phyloP scores from a whole-genome alignment of 2,797 vertebrate species.

The Epinephelus awoara region DNA sequence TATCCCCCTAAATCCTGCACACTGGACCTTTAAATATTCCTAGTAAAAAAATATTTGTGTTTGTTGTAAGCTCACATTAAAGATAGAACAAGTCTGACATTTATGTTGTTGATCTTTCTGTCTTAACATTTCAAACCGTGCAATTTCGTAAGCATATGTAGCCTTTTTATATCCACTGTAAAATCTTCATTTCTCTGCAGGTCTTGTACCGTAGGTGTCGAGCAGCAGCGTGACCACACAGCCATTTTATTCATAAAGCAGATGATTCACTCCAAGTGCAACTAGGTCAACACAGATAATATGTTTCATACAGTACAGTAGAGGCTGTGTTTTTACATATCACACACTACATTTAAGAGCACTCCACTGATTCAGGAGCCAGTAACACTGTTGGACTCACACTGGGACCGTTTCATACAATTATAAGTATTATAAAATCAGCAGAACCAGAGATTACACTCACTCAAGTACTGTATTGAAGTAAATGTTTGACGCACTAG shows the following conservation, averaged over 20 bases:
- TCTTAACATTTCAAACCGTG: no score
- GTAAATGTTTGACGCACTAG: no score
- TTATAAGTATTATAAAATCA: background rate
- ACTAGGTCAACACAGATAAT: constrained; percentile 29
- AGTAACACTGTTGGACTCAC: background rate
- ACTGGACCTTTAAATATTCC: no score
- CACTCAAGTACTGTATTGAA: no score
- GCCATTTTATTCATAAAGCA: constrained; percentile 29
- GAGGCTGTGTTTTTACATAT: background rate
- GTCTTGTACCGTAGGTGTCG: constrained; percentile 14
- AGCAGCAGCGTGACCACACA: background rate
- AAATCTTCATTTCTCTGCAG: background rate
- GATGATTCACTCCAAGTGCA: constrained; percentile 31
- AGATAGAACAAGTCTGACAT: no score
- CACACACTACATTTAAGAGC: background rate
- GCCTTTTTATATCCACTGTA: no score
- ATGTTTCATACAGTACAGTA: background rate
- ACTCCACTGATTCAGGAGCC: background rate
- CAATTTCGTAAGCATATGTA: no score
- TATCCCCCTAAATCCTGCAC: no score
- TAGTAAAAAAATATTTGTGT: no score
- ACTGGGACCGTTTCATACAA: background rate
- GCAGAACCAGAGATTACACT: background rate
- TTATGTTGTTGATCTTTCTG: no score
- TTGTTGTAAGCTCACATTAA: no score